Evolutionary conservation across 30 jellyfish, hydroid and myxozoan genomes (phyloP), one percentile per base, ranked within the genome.

Genomic region (Phacellophora camtschatica): DNA sequence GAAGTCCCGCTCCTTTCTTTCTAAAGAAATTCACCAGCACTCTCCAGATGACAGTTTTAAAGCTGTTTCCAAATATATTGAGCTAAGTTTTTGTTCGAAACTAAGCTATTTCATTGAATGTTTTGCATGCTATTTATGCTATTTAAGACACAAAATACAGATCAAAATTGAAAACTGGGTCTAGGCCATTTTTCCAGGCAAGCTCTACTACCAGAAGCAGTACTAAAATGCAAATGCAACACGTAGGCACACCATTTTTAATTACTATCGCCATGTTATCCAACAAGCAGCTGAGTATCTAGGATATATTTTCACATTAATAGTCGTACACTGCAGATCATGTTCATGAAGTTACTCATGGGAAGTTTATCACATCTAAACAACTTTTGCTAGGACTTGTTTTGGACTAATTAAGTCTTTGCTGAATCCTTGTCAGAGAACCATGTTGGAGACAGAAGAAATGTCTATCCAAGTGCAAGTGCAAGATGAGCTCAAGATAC

Each of bases 401-500:
- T 56, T 24, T 56, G 71, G 32, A 56, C 71, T 12, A 20, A n/a
- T n/a, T n/a, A n/a, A n/a, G n/a, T n/a, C n/a, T n/a, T n/a, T n/a
- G 50, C 64, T 66, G 2, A 50, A 82, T 69, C 94, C 94, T 66
- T 78, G 94, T 5, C 3, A 49, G 77, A 66, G 10, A 36, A 46
- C 0, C 7, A 49, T 82, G 28, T 51, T 82, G 67, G 82, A 68
- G 49, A 49, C 53, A 32, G 32, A 54, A 15, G 94, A 89, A 0
- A 15, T 66, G 67, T 66, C 88, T 29, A 80, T 82, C 22, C 94
- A 82, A 56, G 94, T 69, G 46, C 94, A 82, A 53, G 80, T 25
- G 33, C 49, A 68, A 58, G 27, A 31, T 19, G 50, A 66, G 48
- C 81, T 82, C 0, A 66, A 67, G 54, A n/a, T n/a, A n/a, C n/a